Conservation (phyloP, 2,113 vertebrate genomes). For the Cyanoramphus novaezelandiae region DNA sequence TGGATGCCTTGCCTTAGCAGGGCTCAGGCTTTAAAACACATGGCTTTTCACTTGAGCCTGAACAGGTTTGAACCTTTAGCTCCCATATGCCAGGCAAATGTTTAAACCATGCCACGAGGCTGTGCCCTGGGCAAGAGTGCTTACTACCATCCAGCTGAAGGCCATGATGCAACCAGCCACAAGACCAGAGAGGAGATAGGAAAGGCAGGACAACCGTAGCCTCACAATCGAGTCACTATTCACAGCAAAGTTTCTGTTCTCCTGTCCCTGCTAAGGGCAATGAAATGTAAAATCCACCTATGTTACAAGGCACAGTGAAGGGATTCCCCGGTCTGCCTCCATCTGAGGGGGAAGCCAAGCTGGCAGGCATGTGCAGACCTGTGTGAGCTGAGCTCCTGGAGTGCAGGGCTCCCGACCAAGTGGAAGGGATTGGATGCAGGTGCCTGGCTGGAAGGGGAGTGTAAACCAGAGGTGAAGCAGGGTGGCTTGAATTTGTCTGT, state of each 20-base stretch:
- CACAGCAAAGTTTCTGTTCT: not conserved
- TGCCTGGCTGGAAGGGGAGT: not conserved
- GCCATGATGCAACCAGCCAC: fast-evolving
- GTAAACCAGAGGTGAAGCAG: not conserved
- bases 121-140: not conserved
- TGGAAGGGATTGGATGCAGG: not conserved
- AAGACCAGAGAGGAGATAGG: not conserved
- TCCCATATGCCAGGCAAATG: fast-evolving
- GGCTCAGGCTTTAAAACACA: not conserved
- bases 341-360: not conserved
- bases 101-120: fast-evolving
- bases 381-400: fast-evolving
- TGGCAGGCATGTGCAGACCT: not conserved
- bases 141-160: not conserved
- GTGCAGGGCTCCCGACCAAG: not conserved
- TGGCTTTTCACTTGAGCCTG: not conserved
- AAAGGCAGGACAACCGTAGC: not conserved
- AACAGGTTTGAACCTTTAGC: not conserved
- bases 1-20: not conserved
- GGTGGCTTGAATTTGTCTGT: not conserved
- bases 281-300: not conserved
- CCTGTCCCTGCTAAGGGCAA: not conserved
- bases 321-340: not conserved
- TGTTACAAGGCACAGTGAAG: not conserved
- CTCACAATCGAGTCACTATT: fast-evolving